Conservation (phyloP, 2,113 vertebrate species). For the Scopus umbretta region DNA sequence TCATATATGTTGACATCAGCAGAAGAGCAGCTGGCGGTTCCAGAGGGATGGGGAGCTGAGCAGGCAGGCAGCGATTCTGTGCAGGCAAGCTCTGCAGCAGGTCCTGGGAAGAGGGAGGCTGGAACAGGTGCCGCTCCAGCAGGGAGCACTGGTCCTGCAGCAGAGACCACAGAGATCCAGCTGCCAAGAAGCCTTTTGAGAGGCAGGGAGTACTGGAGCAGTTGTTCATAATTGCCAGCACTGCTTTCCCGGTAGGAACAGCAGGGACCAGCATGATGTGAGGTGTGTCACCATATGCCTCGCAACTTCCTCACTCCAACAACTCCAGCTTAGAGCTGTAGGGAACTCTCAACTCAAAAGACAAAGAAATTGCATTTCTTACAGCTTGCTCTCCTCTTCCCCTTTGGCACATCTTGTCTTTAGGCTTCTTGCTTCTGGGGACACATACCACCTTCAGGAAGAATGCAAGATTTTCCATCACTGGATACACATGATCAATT, state of each 20-base stretch:
- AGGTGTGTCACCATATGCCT: neutral
- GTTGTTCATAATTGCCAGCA: neutral
- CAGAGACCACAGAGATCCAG: neutral
- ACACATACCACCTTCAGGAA: neutral
- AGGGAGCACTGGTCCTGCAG: neutral
- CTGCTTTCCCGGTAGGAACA: neutral
- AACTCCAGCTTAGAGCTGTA: neutral
- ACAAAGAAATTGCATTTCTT: neutral
- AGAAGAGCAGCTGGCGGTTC: neutral
- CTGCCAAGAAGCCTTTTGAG: neutral
- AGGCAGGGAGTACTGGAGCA: neutral
- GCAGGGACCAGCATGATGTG: neutral
- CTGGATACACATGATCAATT: neutral
- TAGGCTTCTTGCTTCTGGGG: neutral
- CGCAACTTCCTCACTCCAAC: neutral
- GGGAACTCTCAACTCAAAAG: neutral
- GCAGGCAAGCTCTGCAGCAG: neutral
- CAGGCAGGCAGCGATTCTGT: neutral
- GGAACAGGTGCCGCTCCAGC: neutral
- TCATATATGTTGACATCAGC: accelerated
- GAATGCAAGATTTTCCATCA: neutral
- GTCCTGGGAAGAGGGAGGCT: neutral
- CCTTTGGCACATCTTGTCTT: neutral
- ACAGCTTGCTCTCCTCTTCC: neutral
- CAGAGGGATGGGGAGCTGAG: neutral